Base-by-base conservation (phyloP, 2,888 invertebrate species). In the Prostheceraeus crozeri region DNA sequence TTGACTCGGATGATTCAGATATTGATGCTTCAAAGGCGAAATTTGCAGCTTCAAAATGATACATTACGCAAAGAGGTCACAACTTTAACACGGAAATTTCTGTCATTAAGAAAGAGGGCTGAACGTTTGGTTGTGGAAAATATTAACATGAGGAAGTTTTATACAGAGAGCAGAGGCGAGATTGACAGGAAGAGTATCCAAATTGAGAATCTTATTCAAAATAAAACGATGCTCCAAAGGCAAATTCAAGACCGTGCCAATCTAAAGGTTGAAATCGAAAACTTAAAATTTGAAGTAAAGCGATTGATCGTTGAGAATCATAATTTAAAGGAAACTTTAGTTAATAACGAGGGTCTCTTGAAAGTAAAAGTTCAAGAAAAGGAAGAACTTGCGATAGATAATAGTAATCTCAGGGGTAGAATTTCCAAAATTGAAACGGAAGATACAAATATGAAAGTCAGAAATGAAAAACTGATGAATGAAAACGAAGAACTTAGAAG, bases 1-100 rank as follows among this genome's bases (percentile, higher is more conserved):
- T 14, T 55, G 8, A 55, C 55, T n/a, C 16, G 55, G 21, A 55
- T 55, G 55, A 55, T 55, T 4, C 55, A 55, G 55, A 55, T 55
- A 21, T 19, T 55, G 51, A 55, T 55, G 55, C 23, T 55, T 16
- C 55, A 55, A 25, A 6, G 55, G 4, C 33, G 35, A 23, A 55
- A 55, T 36, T 36, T 55, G 55, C 55, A 55, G 25, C 45, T 55
- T 4, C 55, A 55, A 36, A 55, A 55, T 27, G 55, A 55, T 21
- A 55, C 55, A 4, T 16, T 55, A 23, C 55, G 55, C 3, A 55
- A 55, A 19, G 55, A 55, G 36, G 55, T 55, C 2, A 55, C 36
- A 19, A 55, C 55, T 4, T 19, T 55, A 3, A 55, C 31, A 21
- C 16, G 55, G 36, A 55, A 55, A 35, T 55, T 55, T 36, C 14